Percentiles rank a stretch among this genome's conserved stretches.
Evolutionary conservation across 2,888 invertebrate genomes (phyloP).

Genomic region (Eubasilissa splendida): DNA sequence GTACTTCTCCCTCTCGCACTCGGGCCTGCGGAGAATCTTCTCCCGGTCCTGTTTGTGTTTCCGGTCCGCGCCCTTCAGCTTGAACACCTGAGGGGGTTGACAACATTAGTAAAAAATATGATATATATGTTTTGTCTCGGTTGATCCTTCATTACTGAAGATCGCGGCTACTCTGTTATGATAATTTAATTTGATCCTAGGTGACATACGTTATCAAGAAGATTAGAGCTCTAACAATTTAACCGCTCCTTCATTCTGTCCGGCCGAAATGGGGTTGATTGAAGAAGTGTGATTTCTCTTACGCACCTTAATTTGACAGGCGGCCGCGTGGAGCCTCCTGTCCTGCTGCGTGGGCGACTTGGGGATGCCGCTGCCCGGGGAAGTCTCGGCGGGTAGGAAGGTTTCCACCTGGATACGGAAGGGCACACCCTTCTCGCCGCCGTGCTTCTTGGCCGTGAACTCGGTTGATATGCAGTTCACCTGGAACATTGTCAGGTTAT

Average conservation of each 20-base stretch:
- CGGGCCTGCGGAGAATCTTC: slow-evolving; percentile 90
- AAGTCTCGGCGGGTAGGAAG: slow-evolving; percentile 74
- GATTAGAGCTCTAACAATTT: too few species aligned
- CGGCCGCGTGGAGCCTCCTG: slow-evolving; percentile 90
- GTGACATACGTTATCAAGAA: too few species aligned
- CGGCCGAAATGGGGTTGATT: too few species aligned
- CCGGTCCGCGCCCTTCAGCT: slow-evolving; percentile 95
- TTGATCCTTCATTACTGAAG: not conserved
- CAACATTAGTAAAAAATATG: not conserved
- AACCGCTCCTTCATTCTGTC: too few species aligned
- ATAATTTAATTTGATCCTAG: too few species aligned
- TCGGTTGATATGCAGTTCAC: slow-evolving; percentile 98
- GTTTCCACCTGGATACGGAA: slow-evolving; percentile 97
- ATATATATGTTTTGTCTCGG: not conserved
- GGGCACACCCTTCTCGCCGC: slow-evolving; percentile 98
- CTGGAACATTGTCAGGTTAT: slow-evolving; percentile 64
- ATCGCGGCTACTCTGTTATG: not conserved
- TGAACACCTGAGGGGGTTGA: slow-evolving; percentile 74
- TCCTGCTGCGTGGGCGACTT: slow-evolving; percentile 61
- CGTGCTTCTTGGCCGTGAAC: slow-evolving; percentile 97
- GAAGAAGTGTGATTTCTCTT: not conserved
- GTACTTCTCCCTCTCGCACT: slow-evolving; percentile 90
- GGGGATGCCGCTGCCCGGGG: slow-evolving; percentile 47
- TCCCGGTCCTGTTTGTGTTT: slow-evolving; percentile 98
- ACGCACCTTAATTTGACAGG: slow-evolving; percentile 95